Conservation (phyloP, 2,113 vertebrate genomes). For the Sus scrofa region DNA sequence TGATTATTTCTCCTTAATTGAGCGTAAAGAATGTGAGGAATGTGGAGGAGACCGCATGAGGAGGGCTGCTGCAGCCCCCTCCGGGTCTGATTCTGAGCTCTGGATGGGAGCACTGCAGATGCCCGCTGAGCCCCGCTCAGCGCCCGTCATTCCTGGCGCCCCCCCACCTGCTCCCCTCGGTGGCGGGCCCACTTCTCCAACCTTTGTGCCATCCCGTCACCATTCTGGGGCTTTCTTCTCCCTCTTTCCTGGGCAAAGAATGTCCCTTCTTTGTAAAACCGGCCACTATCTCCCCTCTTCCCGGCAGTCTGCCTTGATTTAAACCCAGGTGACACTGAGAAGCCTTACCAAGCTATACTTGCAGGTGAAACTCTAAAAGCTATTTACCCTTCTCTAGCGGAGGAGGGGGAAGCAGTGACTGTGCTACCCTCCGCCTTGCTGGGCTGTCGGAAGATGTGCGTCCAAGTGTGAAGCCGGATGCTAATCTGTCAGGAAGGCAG, state of each 20-base stretch:
- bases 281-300: neutral
- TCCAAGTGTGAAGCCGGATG: neutral
- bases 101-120: conserved; percentile 42
- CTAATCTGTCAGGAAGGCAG: neutral
- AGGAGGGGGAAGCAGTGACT: neutral
- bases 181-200: neutral
- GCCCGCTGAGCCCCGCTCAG: neutral
- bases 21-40: conserved; percentile 83
- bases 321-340: neutral
- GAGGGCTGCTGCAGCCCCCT: conserved; percentile 44
- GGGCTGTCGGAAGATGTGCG: neutral
- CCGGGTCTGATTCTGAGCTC: neutral
- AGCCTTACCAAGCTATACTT: neutral
- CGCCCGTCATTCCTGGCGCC: neutral
- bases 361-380: conserved; percentile 6
- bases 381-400: neutral
- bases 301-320: neutral
- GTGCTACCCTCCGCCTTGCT: neutral
- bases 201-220: neutral
- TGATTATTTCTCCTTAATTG: conserved; percentile 84
- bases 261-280: conserved; percentile 20
- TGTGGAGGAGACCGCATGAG: conserved; percentile 57
- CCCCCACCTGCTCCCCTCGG: fast-evolving
- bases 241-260: neutral
- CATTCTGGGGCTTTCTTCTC: neutral